Evolutionary conservation across 2,888 invertebrate genomes (phyloP), one percentile per base, ranked within the genome.

Genomic region (Caenorhabditis afra): DNA sequence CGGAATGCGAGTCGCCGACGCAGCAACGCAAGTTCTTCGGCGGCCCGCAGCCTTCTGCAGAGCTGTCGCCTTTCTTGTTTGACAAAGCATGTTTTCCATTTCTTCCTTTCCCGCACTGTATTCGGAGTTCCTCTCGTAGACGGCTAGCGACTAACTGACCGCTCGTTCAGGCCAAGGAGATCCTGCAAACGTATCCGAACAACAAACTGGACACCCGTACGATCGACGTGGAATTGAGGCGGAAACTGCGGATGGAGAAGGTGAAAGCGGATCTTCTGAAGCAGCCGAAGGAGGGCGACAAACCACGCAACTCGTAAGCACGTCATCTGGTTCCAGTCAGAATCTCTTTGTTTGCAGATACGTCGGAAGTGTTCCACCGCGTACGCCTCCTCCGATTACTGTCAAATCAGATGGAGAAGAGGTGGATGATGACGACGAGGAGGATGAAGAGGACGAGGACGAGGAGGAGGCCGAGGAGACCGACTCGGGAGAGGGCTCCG

Each of bases 11-110:
- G 62, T 85, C 83, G 52, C 88, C 88, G 29, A 86, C 84, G 16
- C 78, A 82, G 37, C 67, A 85, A 5, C 79, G 85, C 49, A 81
- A 83, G 44, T 68, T 85, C 45, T 87, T 88, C 61, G 89, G 89
- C 29, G 89, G 89, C 23, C 89, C 89, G 14, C 89, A 89, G 58
- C 89, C 89, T 14, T 74, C 85, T 12, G 79, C 83, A n/a, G 87
- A 89, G 55, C 85, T 86, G 58, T 87, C 87, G 55, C 89, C 89
- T 50, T 81, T 87, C 58, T 85, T 89, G 14, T 89, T 89, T 67
- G 89, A 89, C 77, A 89, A 88, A 84, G 87, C 86, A 76, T 68
- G 73, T 65, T 71, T 67, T 59, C 45, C 29, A 37, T 55, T 49
- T 55, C 39, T 50, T 64, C 53, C 18, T 20, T 39, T 16, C 14